Evolutionary conservation across 2,888 invertebrate species (phyloP).

Genomic region (Spilarctia lutea): DNA sequence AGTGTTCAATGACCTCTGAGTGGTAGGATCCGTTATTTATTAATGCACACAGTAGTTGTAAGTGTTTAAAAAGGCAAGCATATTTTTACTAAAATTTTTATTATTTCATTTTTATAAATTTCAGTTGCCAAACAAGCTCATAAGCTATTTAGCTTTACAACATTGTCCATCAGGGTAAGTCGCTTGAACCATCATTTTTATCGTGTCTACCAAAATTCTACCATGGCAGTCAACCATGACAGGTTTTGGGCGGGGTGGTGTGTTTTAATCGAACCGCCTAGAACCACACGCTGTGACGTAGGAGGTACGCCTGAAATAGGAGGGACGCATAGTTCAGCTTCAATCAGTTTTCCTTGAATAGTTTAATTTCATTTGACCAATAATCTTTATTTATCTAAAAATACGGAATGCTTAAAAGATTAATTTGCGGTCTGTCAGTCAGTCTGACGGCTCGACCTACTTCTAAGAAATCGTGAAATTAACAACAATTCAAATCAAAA

Average conservation of each 20-base stretch:
- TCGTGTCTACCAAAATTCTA: too few relatives aligned
- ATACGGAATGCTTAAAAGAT: not conserved
- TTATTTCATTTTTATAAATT: not conserved
- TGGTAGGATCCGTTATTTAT: not conserved
- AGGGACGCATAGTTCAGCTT: not conserved
- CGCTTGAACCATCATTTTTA: not conserved
- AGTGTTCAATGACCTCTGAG: not conserved
- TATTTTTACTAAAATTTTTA: not conserved
- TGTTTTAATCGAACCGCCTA: too few relatives aligned
- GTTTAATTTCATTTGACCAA: too few relatives aligned
- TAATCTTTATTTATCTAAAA: not conserved
- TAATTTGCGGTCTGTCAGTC: not conserved
- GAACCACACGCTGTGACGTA: not conserved
- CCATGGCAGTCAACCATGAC: not conserved
- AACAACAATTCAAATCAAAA: not conserved
- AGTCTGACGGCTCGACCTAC: not conserved
- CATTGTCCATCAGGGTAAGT: not conserved
- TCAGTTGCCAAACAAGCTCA: not conserved
- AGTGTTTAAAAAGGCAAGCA: not conserved
- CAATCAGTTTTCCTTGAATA: not conserved
- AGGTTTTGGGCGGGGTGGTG: too few relatives aligned
- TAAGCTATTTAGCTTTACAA: not conserved
- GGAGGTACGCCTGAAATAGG: not conserved
- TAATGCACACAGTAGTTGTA: slow-evolving; percentile 1
- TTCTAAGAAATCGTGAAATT: not conserved